Percentiles rank a stretch among this genome's conserved stretches.
These are phyloP conservation scores for Buphagus erythrorhynchus DNA, from an alignment of 2,797 vertebrate genomes.

Conservation along the genomic window DNA sequence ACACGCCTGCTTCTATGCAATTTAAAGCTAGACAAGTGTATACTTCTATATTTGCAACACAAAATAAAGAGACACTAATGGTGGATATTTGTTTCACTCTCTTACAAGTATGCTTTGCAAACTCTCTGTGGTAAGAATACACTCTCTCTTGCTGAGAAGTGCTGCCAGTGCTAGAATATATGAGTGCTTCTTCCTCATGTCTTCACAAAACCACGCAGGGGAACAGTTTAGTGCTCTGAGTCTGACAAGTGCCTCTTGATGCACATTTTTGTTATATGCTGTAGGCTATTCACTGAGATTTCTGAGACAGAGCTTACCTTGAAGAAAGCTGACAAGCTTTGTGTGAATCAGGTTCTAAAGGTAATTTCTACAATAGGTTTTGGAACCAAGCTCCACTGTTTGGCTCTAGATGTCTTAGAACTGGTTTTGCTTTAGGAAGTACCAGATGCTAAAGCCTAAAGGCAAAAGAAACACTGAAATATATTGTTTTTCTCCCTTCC, in stretches of 20 bases:
- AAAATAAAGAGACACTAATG: conserved; percentile 68
- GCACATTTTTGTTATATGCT: background rate
- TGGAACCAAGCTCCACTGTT: background rate
- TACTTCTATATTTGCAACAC: conserved; percentile 66
- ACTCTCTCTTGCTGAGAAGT: background rate
- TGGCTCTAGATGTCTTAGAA: background rate
- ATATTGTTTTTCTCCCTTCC: background rate
- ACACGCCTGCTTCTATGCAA: conserved; percentile 62
- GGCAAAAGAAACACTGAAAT: background rate
- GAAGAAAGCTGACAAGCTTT: background rate
- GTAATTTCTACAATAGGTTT: fast-evolving
- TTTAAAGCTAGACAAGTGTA: conserved; percentile 60
- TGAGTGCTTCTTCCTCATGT: background rate
- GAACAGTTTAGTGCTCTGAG: background rate
- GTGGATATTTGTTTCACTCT: background rate
- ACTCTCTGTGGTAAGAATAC: background rate
- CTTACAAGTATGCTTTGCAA: background rate
- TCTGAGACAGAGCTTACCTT: background rate
- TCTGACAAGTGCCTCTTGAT: background rate
- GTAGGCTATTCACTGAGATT: background rate
- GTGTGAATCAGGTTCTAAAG: background rate
- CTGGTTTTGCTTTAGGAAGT: background rate
- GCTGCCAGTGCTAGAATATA: background rate
- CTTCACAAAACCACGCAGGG: background rate
- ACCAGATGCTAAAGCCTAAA: background rate